These are phyloP conservation scores for Ridgeia piscesae DNA, from an alignment of 1,140 invertebrate species.

Conservation along the genomic window DNA sequence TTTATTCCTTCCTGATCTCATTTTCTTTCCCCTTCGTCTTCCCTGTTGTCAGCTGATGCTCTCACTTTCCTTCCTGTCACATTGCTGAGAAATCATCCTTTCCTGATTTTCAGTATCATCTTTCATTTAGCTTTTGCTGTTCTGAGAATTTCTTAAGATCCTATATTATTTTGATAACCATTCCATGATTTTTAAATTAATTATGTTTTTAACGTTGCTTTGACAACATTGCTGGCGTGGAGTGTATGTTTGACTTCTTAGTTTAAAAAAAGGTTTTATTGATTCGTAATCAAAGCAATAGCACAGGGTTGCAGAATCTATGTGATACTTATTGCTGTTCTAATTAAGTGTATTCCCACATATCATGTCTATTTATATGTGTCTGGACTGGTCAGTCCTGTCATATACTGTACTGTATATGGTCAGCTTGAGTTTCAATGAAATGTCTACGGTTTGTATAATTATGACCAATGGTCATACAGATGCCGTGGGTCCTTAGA, in stretches of 20 bases:
- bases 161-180: background rate
- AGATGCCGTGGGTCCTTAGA: background rate
- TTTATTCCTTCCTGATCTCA: too few relatives aligned
- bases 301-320: background rate
- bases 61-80: too few relatives aligned
- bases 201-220: background rate
- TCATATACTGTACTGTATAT: background rate
- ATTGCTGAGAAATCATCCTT: too few relatives aligned
- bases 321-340: background rate
- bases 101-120: too few relatives aligned
- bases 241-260: background rate
- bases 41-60: too few relatives aligned
- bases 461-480: too few relatives aligned
- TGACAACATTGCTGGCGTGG: background rate
- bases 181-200: background rate
- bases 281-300: background rate
- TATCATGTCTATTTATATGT: background rate
- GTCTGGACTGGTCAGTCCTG: background rate
- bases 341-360: background rate
- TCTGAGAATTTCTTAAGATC: background rate
- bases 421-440: background rate
- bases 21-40: too few relatives aligned
- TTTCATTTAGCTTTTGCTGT: too few relatives aligned
- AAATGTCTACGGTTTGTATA: too few relatives aligned
- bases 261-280: background rate